A percentile compares a stretch with the other conserved stretches of the same genome.
Evolutionary conservation across 2,113 vertebrate genomes (phyloP).

Genomic region (Plestiodon gilberti): DNA sequence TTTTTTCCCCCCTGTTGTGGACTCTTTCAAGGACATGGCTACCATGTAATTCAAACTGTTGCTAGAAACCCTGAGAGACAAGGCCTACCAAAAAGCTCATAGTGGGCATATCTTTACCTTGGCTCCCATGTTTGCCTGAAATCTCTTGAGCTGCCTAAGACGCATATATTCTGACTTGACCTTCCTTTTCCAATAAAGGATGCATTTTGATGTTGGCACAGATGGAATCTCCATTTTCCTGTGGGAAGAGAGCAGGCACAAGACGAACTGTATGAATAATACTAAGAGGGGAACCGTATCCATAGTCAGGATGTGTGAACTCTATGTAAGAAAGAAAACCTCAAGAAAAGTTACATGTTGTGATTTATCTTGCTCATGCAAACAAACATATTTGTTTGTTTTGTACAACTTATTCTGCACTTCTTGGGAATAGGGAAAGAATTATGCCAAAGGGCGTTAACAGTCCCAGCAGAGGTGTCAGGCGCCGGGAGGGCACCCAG

Average conservation of each 20-base stretch:
- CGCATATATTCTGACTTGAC: slow-evolving; percentile 98
- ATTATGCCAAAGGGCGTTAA: neutral
- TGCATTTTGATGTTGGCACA: slow-evolving; percentile 77
- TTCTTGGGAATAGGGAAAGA: neutral
- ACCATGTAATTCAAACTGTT: neutral
- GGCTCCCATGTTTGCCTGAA: slow-evolving; percentile 90
- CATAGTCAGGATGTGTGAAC: neutral
- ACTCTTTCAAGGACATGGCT: neutral
- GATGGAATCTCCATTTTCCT: slow-evolving; percentile 80
- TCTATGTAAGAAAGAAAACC: neutral
- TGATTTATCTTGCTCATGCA: neutral
- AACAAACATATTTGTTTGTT: neutral
- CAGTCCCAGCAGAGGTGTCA: no score
- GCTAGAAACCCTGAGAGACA: neutral
- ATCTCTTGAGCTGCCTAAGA: slow-evolving; percentile 92
- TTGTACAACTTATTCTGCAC: neutral
- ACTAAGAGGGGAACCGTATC: neutral
- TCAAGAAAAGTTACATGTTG: neutral
- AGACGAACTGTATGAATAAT: neutral
- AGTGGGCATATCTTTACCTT: slow-evolving; percentile 78
- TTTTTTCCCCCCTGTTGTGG: neutral
- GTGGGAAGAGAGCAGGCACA: neutral
- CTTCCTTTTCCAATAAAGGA: slow-evolving; percentile 93
- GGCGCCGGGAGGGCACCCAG: no score
- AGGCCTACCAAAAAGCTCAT: no score